These are phyloP conservation scores for Mystacides longicornis DNA, from an alignment of 2,888 invertebrate species.

Conservation along the genomic window DNA sequence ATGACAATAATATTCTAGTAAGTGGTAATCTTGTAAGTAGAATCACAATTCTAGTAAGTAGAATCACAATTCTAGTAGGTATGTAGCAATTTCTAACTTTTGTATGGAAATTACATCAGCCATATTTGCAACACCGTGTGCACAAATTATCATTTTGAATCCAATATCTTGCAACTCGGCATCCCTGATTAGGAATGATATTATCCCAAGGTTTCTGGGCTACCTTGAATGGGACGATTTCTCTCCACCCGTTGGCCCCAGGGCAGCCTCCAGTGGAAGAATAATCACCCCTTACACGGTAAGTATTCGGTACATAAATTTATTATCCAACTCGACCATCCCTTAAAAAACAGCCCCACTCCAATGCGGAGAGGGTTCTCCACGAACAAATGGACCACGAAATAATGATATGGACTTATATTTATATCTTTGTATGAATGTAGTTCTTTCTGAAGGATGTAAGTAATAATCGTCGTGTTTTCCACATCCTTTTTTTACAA, in stretches of 20 bases:
- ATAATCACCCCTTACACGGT: conserved; percentile 40
- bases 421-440: not conserved
- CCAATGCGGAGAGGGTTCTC: conserved; percentile 5
- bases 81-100: too few species aligned
- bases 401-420: conserved; percentile 2
- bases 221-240: conserved; percentile 35
- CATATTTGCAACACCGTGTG: too few species aligned
- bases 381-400: not conserved
- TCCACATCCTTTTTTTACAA: not conserved
- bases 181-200: too few species aligned
- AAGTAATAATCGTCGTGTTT: not conserved
- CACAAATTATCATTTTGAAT: too few species aligned
- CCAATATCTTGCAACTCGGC: too few species aligned
- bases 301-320: conserved; percentile 52
- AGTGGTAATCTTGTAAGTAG: too few species aligned
- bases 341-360: conserved; percentile 37
- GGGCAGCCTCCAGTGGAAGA: conserved; percentile 25
- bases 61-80: too few species aligned
- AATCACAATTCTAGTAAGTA: too few species aligned
- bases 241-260: conserved; percentile 37
- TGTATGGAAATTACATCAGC: too few species aligned
- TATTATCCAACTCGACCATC: conserved; percentile 44
- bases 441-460: not conserved
- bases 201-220: too few species aligned
- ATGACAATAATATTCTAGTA: too few species aligned